Percentiles rank a stretch among this genome's conserved stretches.
Conservation (phyloP, 2,888 invertebrate genomes). For the Cotesia congregata region DNA sequence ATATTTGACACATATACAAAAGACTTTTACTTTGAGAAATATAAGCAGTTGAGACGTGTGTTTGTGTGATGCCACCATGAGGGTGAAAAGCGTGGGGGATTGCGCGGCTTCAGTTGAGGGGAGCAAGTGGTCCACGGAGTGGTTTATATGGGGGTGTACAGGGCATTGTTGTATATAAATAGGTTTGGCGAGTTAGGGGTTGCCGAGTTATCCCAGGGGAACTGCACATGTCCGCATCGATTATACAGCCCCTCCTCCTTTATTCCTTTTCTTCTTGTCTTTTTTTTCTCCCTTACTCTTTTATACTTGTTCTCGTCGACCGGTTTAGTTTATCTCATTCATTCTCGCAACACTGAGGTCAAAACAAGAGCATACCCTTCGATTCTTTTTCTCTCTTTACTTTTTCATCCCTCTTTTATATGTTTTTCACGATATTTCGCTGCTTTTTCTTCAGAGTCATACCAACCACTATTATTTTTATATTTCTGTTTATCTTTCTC, state of each 20-base stretch:
- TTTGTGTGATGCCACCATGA: constrained; percentile 25
- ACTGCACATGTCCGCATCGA: constrained; percentile 71
- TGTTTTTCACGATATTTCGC: not conserved
- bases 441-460: not conserved
- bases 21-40: constrained; percentile 13
- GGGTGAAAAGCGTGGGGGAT: constrained; percentile 23
- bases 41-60: constrained; percentile 5
- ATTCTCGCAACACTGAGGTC: not conserved
- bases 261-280: constrained; percentile 23
- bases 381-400: constrained; percentile 21
- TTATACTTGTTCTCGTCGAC: constrained; percentile 11
- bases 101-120: constrained; percentile 45
- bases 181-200: constrained; percentile 71
- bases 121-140: constrained; percentile 60
- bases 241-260: constrained; percentile 58
- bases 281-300: constrained; percentile 9
- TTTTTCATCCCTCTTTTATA: constrained; percentile 31
- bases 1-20: not conserved
- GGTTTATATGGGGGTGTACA: constrained; percentile 67
- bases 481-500: constrained; percentile 45
- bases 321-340: not conserved
- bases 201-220: constrained; percentile 67
- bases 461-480: not conserved
- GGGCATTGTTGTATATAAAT: constrained; percentile 70
- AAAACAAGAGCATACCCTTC: constrained; percentile 10